Conservation (phyloP, 2,797 vertebrate species). For the Bryconaethiops microstoma region DNA sequence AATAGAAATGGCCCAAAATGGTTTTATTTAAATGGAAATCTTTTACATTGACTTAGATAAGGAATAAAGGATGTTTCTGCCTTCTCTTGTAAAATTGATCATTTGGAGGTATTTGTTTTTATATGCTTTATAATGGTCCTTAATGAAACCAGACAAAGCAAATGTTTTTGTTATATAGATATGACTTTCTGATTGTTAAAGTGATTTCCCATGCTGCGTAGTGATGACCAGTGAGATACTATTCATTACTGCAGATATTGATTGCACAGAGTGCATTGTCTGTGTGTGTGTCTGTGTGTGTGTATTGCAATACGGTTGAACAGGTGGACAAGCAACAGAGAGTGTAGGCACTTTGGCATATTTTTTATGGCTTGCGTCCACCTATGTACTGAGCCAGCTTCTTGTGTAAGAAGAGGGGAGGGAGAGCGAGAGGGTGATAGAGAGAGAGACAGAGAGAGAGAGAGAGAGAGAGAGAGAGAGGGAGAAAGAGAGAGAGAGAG, state of each 20-base stretch:
- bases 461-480: not conserved
- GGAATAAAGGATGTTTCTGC: too few relatives aligned
- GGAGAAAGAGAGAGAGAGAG: not conserved
- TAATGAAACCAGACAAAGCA: too few relatives aligned
- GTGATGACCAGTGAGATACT: constrained; percentile 18
- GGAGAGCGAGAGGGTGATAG: not conserved
- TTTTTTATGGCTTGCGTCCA: constrained; percentile 57
- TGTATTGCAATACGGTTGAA: constrained; percentile 60
- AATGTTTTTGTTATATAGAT: not conserved
- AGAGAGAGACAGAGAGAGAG: not conserved
- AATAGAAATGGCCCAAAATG: too few relatives aligned
- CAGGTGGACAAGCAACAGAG: constrained; percentile 78
- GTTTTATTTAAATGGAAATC: too few relatives aligned
- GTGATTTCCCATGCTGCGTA: constrained; percentile 26
- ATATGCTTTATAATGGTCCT: too few relatives aligned
- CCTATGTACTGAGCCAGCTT: constrained; percentile 53
- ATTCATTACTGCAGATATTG: not conserved
- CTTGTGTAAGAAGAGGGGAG: not conserved
- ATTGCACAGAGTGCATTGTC: not conserved
- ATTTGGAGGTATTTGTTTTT: too few relatives aligned
- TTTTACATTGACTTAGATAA: too few relatives aligned
- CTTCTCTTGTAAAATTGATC: too few relatives aligned
- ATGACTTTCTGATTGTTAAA: not conserved
- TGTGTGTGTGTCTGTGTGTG: constrained; percentile 22
- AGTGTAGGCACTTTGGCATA: constrained; percentile 63